Conservation (phyloP, 2,113 vertebrate genomes). For the Chionodraco myersi region DNA sequence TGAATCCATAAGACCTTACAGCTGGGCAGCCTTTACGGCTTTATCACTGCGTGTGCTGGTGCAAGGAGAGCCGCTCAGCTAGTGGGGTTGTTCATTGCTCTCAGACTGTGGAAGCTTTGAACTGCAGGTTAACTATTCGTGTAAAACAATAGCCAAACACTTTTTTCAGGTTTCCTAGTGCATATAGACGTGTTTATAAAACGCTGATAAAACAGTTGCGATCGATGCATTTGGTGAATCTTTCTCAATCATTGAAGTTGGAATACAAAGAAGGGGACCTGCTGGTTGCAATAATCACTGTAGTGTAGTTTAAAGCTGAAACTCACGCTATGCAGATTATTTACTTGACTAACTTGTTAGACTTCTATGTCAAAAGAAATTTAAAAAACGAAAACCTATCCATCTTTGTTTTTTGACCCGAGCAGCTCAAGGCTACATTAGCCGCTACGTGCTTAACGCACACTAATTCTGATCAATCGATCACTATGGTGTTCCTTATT, state of each 20-base stretch:
- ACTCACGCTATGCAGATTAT: too few species aligned
- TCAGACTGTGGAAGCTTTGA: background rate
- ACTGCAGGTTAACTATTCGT: background rate
- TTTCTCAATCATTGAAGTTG: background rate
- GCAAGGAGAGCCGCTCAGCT: constrained; percentile 8
- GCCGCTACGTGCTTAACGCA: too few species aligned
- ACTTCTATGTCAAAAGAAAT: too few species aligned
- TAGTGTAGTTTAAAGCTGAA: background rate
- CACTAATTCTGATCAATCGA: too few species aligned
- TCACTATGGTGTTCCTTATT: too few species aligned
- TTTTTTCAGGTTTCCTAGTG: background rate
- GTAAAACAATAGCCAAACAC: too few species aligned
- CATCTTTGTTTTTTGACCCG: too few species aligned
- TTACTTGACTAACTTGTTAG: too few species aligned
- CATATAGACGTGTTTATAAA: too few species aligned
- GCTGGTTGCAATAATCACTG: background rate
- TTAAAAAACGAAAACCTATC: too few species aligned
- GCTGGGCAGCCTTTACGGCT: background rate
- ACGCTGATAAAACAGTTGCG: too few species aligned
- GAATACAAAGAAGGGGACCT: background rate
- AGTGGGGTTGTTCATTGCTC: background rate
- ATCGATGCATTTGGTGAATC: background rate
- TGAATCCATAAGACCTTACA: constrained; percentile 10
- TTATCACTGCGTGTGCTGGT: background rate
- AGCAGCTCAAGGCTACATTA: too few species aligned